A percentile compares a stretch with the other conserved stretches of the same genome.
These are phyloP conservation scores for Taxidea taxus DNA, from an alignment of 2,113 vertebrate species.

Conservation along the genomic window DNA sequence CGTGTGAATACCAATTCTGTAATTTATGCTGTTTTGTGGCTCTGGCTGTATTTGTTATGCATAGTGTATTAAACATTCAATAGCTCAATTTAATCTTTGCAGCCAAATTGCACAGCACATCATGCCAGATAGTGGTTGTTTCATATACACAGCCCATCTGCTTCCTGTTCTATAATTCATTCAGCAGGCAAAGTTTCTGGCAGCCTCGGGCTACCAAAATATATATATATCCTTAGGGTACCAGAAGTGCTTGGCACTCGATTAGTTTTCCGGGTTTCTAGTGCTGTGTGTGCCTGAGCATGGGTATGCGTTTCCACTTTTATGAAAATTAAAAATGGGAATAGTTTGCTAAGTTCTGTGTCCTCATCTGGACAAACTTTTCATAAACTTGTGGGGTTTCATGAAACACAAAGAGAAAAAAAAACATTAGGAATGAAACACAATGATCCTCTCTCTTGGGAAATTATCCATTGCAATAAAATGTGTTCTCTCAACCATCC, in stretches of 20 bases:
- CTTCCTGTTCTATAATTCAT: constrained; percentile 90
- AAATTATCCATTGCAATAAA: constrained; percentile 68
- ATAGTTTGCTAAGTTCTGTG: constrained; percentile 45
- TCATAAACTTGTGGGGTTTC: constrained; percentile 60
- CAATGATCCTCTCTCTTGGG: constrained; percentile 49
- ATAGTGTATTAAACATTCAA: constrained; percentile 92
- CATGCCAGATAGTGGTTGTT: constrained; percentile 88
- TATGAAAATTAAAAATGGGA: constrained; percentile 54
- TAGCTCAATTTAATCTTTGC: constrained; percentile 90
- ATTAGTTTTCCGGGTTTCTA: constrained; percentile 57
- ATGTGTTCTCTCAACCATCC: constrained; percentile 61
- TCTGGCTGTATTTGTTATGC: constrained; percentile 89
- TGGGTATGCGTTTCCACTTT: constrained; percentile 49
- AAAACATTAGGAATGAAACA: constrained; percentile 43
- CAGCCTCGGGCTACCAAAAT: constrained; percentile 78
- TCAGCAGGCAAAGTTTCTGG: constrained; percentile 86
- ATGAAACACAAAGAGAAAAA: constrained; percentile 1
- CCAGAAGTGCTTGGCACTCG: constrained; percentile 67
- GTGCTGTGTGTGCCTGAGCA: constrained; percentile 12
- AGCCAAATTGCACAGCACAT: constrained; percentile 87
- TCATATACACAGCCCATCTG: constrained; percentile 88
- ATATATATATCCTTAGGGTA: constrained; percentile 66
- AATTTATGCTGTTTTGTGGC: constrained; percentile 89
- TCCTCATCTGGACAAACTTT: constrained; percentile 67
- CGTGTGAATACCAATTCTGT: constrained; percentile 88